Evolutionary conservation across 2,888 invertebrate genomes (phyloP).

Genomic region (Philereme transversata): DNA sequence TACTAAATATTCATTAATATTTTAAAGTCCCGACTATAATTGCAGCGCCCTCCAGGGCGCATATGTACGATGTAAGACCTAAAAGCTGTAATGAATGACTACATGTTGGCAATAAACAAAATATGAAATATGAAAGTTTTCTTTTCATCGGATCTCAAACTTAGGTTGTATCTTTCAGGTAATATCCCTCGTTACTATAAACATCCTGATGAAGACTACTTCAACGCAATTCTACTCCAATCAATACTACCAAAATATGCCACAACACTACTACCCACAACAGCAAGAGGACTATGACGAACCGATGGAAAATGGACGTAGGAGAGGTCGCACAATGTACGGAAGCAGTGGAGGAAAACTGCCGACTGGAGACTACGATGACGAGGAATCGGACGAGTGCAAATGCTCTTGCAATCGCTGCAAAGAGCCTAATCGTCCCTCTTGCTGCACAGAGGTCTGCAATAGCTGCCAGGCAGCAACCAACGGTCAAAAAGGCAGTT

Average conservation of each 20-base stretch:
- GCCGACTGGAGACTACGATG: constrained; percentile 26
- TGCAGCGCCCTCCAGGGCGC: no score
- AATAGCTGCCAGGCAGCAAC: constrained; percentile 7
- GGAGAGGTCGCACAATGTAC: constrained; percentile 10
- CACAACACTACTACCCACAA: constrained; percentile 27
- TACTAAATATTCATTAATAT: no score
- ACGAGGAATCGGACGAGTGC: constrained; percentile 47
- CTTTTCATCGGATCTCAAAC: no score
- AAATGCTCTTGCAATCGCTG: constrained; percentile 51
- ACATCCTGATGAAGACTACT: constrained; percentile 21
- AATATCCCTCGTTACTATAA: constrained; percentile 22
- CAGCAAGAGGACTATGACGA: constrained; percentile 23
- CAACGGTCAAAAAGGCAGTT: constrained; percentile 20
- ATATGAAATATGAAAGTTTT: no score
- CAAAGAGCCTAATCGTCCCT: constrained; percentile 18
- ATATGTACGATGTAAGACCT: no score
- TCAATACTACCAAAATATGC: constrained; percentile 22
- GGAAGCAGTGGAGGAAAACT: constrained; percentile 19
- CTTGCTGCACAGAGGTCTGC: constrained; percentile 45
- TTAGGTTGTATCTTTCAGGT: constrained; percentile 24
- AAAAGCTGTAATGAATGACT: no score
- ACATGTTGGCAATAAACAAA: no score
- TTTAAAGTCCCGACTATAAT: no score
- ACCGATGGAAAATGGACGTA: constrained; percentile 16
- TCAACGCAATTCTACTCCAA: constrained; percentile 28